Evolutionary conservation across 1,140 invertebrate genomes (phyloP), one percentile per base, ranked within the genome.

Genomic region (Drosophila teissieri): DNA sequence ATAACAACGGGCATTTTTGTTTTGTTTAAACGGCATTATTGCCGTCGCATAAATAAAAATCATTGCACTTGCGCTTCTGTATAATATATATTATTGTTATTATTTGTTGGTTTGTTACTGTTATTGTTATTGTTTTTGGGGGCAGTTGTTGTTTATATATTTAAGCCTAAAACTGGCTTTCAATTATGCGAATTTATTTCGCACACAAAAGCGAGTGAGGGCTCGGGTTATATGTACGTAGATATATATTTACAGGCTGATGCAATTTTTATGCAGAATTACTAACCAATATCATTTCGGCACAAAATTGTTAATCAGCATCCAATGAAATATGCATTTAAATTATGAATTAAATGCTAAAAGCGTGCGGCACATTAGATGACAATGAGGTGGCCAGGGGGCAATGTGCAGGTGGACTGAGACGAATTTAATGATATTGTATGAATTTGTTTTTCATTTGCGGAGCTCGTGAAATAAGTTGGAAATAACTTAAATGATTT

Each of bases 221-320:
- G 22, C 31, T 62, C 56, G 57, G 34, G 49, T 55, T 70, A 63
- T 65, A 48, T 73, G 52, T 78, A 73, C 55, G 4, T 27, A 27
- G 4, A 12, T 37, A 12, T 39, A 61, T 65, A 52, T 73, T 61
- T 78, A 73, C 52, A 57, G 84, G 84, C 84, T 89, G 84, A 89
- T 84, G 84, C 80, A 89, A 89, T 90, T 70, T 78, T 84, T 80
- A 90, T 84, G 85, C 77, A 78, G 82, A 88, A 88, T 88, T 88
- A 89, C 80, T 80, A 84, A 88, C 67, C 64, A 68, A 88, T 67
- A 83, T 61, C 53, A 65, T 67, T 69, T 69, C 51, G 51, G 62
- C 55, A 48, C 37, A 60, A 73, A 80, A 75, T 60, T 72, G 42
- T 77, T 78, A 82, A 81, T 81, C 79, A 82, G 63, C 56, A 65